Conservation (phyloP, 1,140 invertebrate genomes). For the Schlechtendalia chinensis region DNA sequence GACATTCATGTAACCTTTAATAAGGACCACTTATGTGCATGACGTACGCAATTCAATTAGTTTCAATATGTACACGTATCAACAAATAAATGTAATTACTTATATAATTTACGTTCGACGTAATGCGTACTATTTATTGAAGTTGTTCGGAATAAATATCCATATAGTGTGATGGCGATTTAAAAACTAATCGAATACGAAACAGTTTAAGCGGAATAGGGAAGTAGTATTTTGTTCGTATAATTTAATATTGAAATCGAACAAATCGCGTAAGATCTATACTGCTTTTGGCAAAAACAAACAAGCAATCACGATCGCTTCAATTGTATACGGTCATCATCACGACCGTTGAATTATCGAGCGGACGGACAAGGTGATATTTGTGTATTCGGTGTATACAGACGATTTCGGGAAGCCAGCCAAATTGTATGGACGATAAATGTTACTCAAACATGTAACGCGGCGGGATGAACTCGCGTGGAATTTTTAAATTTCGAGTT, state of each 20-base stretch:
- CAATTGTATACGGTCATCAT: background rate
- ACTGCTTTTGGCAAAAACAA: background rate
- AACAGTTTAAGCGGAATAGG: background rate
- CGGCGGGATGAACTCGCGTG: too few species aligned
- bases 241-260: background rate
- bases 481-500: too few species aligned
- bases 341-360: background rate
- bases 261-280: background rate
- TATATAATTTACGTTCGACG: too few species aligned
- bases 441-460: background rate
- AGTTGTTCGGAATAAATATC: too few species aligned
- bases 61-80: too few species aligned
- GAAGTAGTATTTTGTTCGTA: background rate
- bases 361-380: background rate
- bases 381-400: background rate
- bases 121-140: too few species aligned
- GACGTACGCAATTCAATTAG: too few species aligned
- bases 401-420: constrained; percentile 9
- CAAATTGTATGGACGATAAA: background rate
- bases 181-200: background rate
- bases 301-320: background rate
- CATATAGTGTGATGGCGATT: too few species aligned
- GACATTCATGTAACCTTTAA: too few species aligned
- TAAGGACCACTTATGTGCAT: too few species aligned
- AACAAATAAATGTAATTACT: too few species aligned